Evolutionary conservation across 2,888 invertebrate genomes (phyloP), one percentile per base, ranked within the genome.

Genomic region (Nyleta sp.): DNA sequence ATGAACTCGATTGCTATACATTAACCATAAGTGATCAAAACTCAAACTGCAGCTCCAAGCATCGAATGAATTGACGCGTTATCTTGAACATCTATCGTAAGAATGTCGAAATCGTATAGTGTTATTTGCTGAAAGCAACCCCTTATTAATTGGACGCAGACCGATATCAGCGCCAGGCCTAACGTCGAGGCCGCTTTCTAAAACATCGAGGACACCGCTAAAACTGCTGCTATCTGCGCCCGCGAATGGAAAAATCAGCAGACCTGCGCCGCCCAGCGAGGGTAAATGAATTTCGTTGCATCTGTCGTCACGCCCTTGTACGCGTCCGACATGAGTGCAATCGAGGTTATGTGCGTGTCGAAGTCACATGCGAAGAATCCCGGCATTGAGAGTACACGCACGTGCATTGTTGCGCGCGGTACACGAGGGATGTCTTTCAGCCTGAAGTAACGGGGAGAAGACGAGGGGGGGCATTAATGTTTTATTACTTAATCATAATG

Each of bases 401-500:
- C 76, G 60, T 71, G 64, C 38, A 57, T 71, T 72, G 60, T 76
- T 55, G 50, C 60, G 42, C 68, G 15, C 46, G 8, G 70, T 62
- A 79, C 81, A 80, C 80, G 82, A 74, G 87, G 87, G 86, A 85
- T 85, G 84, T 86, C 88, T 87, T 88, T 87, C 84, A 85, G 81
- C 84, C 82, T 81, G 80, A 84, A 73, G 75, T 77, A 77, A 77
- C 71, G 62, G 67, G 83, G 82, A 35, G 42, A 70, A 70, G 59
- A 81, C 77, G 82, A 65, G 79, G 82, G 85, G 33, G 20, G 85
- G 84, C 78, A 84, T 88, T 86, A 89, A 89, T 89, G 88, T 90
- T 90, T 90, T 90, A 90, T 90, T 90, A 89, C 89, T 90, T 89
- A 90, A 90, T 90, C 90, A 89, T 88, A 88, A 88, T 85, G 87